Percentiles rank a stretch among this genome's conserved stretches.
These are phyloP conservation scores for Crossaster papposus DNA, from an alignment of 53 echinoderm and acorn worm genomes.

Conservation along the genomic window DNA sequence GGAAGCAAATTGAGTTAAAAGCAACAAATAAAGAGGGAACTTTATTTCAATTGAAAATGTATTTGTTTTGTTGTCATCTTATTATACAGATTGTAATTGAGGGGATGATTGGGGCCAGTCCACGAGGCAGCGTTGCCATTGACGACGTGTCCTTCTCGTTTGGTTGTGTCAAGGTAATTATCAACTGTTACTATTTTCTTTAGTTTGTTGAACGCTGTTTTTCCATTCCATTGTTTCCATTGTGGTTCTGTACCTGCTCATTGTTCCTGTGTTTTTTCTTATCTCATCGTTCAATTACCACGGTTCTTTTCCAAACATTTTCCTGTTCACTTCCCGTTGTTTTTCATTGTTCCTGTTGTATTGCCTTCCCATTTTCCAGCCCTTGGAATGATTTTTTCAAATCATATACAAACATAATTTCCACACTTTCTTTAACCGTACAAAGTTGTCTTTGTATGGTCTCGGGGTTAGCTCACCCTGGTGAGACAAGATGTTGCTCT, in stretches of 20 bases:
- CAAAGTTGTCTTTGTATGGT: too few relatives aligned
- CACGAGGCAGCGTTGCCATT: slow-evolving; percentile 73
- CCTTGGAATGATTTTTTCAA: too few relatives aligned
- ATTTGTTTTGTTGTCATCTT: background rate
- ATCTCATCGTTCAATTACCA: too few relatives aligned
- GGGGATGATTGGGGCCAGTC: slow-evolving; percentile 71
- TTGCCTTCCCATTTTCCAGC: background rate
- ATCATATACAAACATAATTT: too few relatives aligned
- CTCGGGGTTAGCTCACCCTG: too few relatives aligned
- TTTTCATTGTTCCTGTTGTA: background rate
- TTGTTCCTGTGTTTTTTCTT: background rate
- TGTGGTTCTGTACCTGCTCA: background rate
- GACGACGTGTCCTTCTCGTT: slow-evolving; percentile 79
- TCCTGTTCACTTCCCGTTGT: background rate
- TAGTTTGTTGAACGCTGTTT: too few relatives aligned
- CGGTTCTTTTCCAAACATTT: background rate
- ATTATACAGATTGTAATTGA: slow-evolving; percentile 80
- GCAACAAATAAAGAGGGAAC: too few relatives aligned
- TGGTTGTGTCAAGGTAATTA: slow-evolving; percentile 55
- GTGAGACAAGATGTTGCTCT: too few relatives aligned
- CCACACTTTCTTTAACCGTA: too few relatives aligned
- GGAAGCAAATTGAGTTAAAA: too few relatives aligned
- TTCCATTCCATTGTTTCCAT: too few relatives aligned
- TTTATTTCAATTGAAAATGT: background rate
- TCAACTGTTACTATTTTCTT: background rate